phyloP scores from a whole-genome alignment of 2,888 invertebrate genomes.

The Syrphus vitripennis region DNA sequence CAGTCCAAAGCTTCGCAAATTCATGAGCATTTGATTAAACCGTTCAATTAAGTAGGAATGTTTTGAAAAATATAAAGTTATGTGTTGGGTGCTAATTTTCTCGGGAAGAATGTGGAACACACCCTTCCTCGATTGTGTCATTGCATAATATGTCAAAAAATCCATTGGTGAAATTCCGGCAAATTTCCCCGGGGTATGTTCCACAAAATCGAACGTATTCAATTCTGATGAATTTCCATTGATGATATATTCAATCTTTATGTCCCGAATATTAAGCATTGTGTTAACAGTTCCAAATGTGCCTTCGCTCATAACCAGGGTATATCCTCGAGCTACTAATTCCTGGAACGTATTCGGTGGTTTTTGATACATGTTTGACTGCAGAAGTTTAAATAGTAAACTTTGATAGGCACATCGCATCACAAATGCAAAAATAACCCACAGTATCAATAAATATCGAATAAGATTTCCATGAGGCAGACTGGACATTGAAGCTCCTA shows the following conservation, averaged over 20 bases:
- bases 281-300: constrained; percentile 53
- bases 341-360: constrained; percentile 66
- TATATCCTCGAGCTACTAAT: constrained; percentile 54
- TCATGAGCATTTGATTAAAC: constrained; percentile 69
- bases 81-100: constrained; percentile 72
- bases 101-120: constrained; percentile 70
- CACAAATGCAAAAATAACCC: constrained; percentile 69
- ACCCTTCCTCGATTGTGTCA: constrained; percentile 41
- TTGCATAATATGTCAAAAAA: constrained; percentile 69
- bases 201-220: constrained; percentile 8
- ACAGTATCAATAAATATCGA: constrained; percentile 49
- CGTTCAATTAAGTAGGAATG: constrained; percentile 72
- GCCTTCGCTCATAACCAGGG: constrained; percentile 59
- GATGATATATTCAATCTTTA: constrained; percentile 50
- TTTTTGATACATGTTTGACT: constrained; percentile 65
- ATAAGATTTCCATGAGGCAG: constrained; percentile 66
- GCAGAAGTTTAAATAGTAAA: constrained; percentile 68
- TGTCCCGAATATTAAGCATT: constrained; percentile 42
- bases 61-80: constrained; percentile 73
- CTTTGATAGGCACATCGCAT: constrained; percentile 73
- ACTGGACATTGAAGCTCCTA: constrained; percentile 38
- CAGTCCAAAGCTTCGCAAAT: constrained; percentile 67
- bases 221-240: constrained; percentile 44
- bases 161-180: constrained; percentile 64
- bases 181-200: not conserved